A percentile compares a stretch with the other conserved stretches of the same genome.
These are phyloP conservation scores for Saguinus midas DNA, from an alignment of 2,113 vertebrate species.

Conservation along the genomic window DNA sequence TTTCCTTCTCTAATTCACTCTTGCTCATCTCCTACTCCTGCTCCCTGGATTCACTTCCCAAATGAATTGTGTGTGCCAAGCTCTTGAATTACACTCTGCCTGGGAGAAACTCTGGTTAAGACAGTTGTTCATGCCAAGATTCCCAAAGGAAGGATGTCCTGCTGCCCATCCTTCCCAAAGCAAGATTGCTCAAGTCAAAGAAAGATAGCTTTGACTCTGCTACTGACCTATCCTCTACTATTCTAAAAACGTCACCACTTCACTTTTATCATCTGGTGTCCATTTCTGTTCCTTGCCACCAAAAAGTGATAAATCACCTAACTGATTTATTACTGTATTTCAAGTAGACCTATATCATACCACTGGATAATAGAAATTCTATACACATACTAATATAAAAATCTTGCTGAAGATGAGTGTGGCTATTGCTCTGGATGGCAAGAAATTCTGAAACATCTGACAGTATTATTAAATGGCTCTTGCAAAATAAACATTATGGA, in stretches of 20 bases:
- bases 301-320: no score
- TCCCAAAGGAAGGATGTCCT: neutral
- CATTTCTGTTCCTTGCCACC: neutral
- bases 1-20: neutral
- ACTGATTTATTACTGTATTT: constrained; percentile 1
- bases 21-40: neutral
- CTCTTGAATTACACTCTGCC: neutral
- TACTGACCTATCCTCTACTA: neutral
- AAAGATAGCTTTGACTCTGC: neutral
- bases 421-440: neutral
- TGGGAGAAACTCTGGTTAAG: neutral
- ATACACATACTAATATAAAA: neutral
- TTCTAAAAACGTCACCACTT: neutral
- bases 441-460: constrained; percentile 44
- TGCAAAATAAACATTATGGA: neutral
- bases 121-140: neutral
- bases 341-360: neutral
- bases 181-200: neutral
- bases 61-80: neutral
- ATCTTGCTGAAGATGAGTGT: neutral
- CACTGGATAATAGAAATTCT: neutral
- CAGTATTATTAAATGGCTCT: neutral
- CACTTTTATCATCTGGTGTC: neutral
- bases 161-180: neutral
- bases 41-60: no score